Evolutionary conservation across 2,113 vertebrate genomes (phyloP).

Genomic region (Etheostoma cragini): DNA sequence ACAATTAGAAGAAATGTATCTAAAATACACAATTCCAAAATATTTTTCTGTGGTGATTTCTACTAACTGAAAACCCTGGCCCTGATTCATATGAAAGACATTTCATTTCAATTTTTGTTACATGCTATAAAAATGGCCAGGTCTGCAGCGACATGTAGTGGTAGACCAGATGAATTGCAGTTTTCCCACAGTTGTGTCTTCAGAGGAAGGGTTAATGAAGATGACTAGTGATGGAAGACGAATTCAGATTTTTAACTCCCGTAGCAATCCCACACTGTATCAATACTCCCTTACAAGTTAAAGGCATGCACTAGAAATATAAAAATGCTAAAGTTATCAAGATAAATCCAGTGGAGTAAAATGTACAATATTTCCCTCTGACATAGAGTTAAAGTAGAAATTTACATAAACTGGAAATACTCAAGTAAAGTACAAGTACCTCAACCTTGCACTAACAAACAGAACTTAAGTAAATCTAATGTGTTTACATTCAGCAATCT

Average conservation of each 20-base stretch:
- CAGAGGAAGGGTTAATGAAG: background rate
- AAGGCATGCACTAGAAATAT: background rate
- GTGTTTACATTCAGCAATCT: no score
- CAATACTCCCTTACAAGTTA: background rate
- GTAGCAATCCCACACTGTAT: background rate
- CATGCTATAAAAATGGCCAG: background rate
- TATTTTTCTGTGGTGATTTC: background rate
- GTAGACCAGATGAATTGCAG: background rate
- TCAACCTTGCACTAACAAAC: background rate
- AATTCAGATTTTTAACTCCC: background rate
- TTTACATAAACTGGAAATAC: background rate
- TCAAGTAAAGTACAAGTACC: background rate
- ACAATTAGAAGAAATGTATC: background rate
- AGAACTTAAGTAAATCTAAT: background rate
- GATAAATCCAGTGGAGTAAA: background rate
- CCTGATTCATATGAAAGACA: background rate
- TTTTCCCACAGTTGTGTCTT: background rate
- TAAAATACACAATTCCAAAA: no score
- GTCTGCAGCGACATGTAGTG: conserved; percentile 55
- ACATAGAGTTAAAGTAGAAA: background rate
- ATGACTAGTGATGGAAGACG: background rate
- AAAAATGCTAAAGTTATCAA: background rate
- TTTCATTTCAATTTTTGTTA: background rate
- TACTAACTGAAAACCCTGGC: background rate
- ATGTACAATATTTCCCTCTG: background rate